Base-by-base conservation (phyloP, 2,888 invertebrate species). In the Polyploca ridens region DNA sequence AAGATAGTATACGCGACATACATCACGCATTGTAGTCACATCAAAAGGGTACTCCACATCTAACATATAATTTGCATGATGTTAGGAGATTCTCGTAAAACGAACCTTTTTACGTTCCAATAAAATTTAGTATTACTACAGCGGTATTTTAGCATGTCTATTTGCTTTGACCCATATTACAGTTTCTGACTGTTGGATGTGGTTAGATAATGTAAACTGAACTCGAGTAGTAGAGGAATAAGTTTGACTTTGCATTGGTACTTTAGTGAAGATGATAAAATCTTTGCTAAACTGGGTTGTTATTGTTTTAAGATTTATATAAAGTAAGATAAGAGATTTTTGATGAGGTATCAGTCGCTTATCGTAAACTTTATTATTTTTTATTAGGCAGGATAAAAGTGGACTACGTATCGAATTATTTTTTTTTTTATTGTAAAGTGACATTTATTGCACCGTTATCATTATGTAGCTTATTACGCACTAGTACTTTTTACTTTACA, bases 81-180 rank as follows among this genome's bases (percentile, higher is more conserved):
- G 61, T 61, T 41, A 61, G 19, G 19, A 49, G 8, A 5, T 38
- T 8, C 49, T 49, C 49, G 49, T 41, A 60, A 41, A 60, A 41
- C 41, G 27, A 7, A 13, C 16, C 61, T 27, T 61, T 61, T 61
- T 61, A 61, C 61, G 61, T 41, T 41, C 61, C 27, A 61, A 61
- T 16, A 16, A 41, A 19, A 61, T 19, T 38, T 3, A 10, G 54
- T 54, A 19, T 54, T 54, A 54, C 54, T 54, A 19, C 54, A 54
- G 54, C 54, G 54, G 19, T 54, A 54, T 54, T 54, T 54, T 19
- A 54, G 19, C 54, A 19, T 54, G 54, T 54, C 3, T 19, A 19
- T 54, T 54, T 54, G 54, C 54, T 54, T 54, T 54, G 54, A 54
- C 54, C 54, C 54, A 54, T 19, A 19, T 54, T 19, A 54, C n/a